A percentile compares a stretch with the other conserved stretches of the same genome.
phyloP scores from a whole-genome alignment of 2,888 invertebrate genomes.

The Schizaphis graminum region DNA sequence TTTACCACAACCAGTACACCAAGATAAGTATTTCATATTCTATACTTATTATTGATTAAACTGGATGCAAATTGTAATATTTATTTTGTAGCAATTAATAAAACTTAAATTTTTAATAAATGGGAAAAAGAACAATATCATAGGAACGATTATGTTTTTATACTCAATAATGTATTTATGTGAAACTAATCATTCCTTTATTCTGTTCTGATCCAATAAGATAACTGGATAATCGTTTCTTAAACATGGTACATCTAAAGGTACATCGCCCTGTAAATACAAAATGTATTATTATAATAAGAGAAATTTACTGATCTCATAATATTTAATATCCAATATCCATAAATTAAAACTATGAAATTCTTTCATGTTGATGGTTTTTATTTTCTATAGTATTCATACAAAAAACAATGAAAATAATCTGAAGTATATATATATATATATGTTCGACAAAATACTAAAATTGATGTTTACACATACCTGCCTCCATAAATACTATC shows the following conservation, averaged over 20 bases:
- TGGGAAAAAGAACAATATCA: slow-evolving; percentile 26
- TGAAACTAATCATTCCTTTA: not conserved
- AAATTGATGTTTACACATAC: not conserved
- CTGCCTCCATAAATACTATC: no score
- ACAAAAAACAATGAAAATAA: not conserved
- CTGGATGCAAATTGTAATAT: not conserved
- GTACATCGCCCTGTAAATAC: slow-evolving; percentile 57
- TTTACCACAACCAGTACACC: not conserved
- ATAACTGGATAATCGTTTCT: slow-evolving; percentile 56
- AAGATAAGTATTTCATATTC: not conserved
- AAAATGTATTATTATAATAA: not conserved
- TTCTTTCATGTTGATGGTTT: not conserved
- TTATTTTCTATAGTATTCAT: not conserved
- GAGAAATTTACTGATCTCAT: not conserved
- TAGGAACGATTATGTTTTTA: slow-evolving; percentile 13
- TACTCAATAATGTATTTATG: not conserved
- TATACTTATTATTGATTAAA: not conserved
- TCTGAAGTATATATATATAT: not conserved
- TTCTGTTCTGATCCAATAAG: slow-evolving; percentile 25
- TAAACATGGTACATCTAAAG: slow-evolving; percentile 47
- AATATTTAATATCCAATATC: not conserved
- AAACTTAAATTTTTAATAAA: not conserved
- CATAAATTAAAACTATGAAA: not conserved
- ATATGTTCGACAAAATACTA: not conserved
- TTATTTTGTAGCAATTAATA: not conserved